Evolutionary conservation across 2,113 vertebrate genomes (phyloP), one percentile per base, ranked within the genome.

Genomic region (Harpagus bidentatus): DNA sequence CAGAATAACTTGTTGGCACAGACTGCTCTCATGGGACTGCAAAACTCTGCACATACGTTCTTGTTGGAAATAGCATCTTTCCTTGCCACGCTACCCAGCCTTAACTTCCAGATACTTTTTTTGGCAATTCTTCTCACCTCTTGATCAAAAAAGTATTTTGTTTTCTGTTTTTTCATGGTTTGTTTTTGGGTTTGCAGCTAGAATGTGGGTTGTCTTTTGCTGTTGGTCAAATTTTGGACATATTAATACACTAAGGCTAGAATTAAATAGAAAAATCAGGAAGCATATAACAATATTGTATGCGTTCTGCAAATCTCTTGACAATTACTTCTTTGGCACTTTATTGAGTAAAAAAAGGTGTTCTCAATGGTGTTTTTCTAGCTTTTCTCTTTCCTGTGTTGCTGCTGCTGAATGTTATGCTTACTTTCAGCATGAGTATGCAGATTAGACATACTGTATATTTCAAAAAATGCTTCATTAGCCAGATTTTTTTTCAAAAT

Each of bases 1-100:
- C 86, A 94, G 96, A 94, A 96, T 93, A 94, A 96, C 96, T 96
- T 94, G 91, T 96, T 92, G 81, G 66, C 95, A 73, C 42, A 81
- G 53, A 43, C 47, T 40, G 71, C 52, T 95, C 63, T 91, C 63
- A 21, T 83, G 87, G 92, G 65, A 70, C 70, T 80, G 42, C 70
- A 96, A 69, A 93, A 77, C 59, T 86, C 76, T 92, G 66, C 78
- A 58, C 38, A 65, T 43, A 31, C 38, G 29, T 84, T 95, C 81
- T n/a, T 87, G 61, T 53, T 96, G 66, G 66, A 85, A 96, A 93
- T 62, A 80, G 74, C 50, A 78, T 92, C 45, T 48, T 52, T 71
- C 29, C 38, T 73, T 88, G 62, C 63, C 26, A 62, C 18, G n/a
- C 22, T 81, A 22, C 22, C 18, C 43, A 77, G 52, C 32, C 26